Evolutionary conservation across 1,140 invertebrate species (phyloP).

Genomic region (Frieseomelitta varia): DNA sequence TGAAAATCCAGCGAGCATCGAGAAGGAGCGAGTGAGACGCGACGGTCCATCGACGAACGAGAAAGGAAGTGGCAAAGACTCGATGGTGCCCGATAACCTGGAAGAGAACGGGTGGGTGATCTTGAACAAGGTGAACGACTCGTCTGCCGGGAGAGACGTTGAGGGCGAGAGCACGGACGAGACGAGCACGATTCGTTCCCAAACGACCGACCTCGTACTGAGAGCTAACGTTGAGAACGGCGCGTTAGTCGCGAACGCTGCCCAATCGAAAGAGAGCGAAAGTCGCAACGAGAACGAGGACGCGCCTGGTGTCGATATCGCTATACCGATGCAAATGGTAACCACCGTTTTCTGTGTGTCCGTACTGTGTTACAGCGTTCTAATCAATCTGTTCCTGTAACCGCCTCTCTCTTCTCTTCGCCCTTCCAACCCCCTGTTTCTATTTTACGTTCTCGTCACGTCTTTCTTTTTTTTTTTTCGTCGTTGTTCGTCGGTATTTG

Average conservation of each 20-base stretch:
- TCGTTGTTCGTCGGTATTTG: conserved; percentile 48
- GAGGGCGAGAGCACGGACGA: conserved; percentile 73
- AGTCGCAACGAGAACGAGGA: conserved; percentile 68
- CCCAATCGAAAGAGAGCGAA: conserved; percentile 70
- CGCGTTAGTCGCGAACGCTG: conserved; percentile 70
- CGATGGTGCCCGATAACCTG: conserved; percentile 32
- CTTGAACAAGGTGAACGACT: conserved; percentile 46
- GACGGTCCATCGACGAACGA: background rate
- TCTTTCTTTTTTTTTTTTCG: background rate
- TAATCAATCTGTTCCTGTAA: conserved; percentile 81
- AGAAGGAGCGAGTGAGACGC: background rate
- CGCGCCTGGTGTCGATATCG: conserved; percentile 71
- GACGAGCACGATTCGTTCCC: conserved; percentile 66
- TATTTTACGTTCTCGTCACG: conserved; percentile 3
- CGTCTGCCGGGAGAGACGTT: background rate
- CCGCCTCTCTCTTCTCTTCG: background rate
- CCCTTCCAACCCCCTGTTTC: background rate
- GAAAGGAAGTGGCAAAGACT: background rate
- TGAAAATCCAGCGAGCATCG: background rate
- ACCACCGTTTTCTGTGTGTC: conserved; percentile 82
- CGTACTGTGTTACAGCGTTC: conserved; percentile 81
- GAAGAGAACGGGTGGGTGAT: conserved; percentile 68
- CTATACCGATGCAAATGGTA: conserved; percentile 81
- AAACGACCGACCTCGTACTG: conserved; percentile 63
- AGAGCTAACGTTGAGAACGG: conserved; percentile 66